Conservation (phyloP, 2,797 vertebrate genomes). For the Myotis daubentonii region DNA sequence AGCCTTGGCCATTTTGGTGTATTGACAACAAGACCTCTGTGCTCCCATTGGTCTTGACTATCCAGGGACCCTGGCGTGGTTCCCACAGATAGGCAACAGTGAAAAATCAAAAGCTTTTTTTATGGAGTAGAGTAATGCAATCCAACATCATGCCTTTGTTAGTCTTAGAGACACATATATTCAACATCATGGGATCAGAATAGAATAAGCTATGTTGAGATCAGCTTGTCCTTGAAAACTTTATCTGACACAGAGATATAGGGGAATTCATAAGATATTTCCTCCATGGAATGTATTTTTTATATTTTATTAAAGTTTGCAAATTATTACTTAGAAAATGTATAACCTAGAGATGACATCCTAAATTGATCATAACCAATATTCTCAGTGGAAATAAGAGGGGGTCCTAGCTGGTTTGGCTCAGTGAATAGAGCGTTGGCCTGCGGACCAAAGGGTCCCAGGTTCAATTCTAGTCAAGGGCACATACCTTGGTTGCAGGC, state of each 20-base stretch:
- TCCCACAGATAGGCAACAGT: not conserved
- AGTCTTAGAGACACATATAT: not conserved
- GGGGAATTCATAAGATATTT: not conserved
- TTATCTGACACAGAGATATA: not conserved
- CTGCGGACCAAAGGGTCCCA: too few species aligned
- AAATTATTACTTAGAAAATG: not conserved
- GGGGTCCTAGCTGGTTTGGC: too few species aligned
- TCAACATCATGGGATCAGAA: not conserved
- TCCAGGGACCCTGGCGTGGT: too few species aligned
- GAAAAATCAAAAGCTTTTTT: not conserved
- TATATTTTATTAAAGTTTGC: not conserved
- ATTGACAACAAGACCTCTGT: too few species aligned
- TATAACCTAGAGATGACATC: not conserved
- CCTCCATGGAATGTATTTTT: not conserved
- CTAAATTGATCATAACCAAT: not conserved
- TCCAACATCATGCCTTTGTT: not conserved
- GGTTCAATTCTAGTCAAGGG: too few species aligned
- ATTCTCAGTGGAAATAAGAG: not conserved
- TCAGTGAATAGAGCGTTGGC: too few species aligned
- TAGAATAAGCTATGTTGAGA: not conserved
- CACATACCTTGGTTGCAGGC: too few species aligned
- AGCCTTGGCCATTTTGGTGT: too few species aligned
- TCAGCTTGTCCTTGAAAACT: not conserved
- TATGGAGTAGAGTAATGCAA: not conserved
- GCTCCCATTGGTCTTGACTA: too few species aligned